Base-by-base conservation (phyloP, 1,140 invertebrate species). In the Dryas iulia region DNA sequence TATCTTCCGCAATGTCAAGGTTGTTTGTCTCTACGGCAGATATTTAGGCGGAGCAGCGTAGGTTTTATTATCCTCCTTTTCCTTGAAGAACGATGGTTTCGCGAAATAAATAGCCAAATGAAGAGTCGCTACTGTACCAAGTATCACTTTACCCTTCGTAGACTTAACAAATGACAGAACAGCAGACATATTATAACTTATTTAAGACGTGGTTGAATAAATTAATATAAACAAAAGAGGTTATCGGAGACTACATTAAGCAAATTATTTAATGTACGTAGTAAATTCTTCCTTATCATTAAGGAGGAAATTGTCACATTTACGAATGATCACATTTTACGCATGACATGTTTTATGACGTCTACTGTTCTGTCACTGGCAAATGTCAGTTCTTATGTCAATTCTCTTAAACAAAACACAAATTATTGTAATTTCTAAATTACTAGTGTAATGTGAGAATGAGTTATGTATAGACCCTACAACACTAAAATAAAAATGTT, bases 81-180 rank as follows among this genome's bases (percentile, higher is more conserved):
- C 66, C 74, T 85, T 89, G 71, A 91, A 91, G 82, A 85, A 83
- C 31, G 87, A 90, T 59, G 89, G 89, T 78, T 87, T 89, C 0
- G 86, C 84, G 23, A 89, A 79, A 66, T 87, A 89, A 62, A 90
- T 86, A 11, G 86, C 80, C 10, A 87, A 54, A 77, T 91, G 89
- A 57, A 91, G 71, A 7, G 81, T 76, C 35, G 76, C 79, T 11
- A 90, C 83, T 8, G 89, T 91, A 4, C 76, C 87, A 3, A 91
- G 70, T 56, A 91, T 86, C 57, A 89, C 78, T 81, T 86, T 91
- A 54, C 84, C 86, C 64, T 83, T 91, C 4, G 84, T 86, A 5
- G 87, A 91, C 62, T 83, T 88, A 53, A 91, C 72, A 30, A 91
- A 90, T 63, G 83, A 84, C 18, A 80, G 14, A 18, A 47, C 39